A percentile compares a stretch with the other conserved stretches of the same genome.
Conservation (phyloP, 2,888 invertebrate species). For the Miltochrista miniata region DNA sequence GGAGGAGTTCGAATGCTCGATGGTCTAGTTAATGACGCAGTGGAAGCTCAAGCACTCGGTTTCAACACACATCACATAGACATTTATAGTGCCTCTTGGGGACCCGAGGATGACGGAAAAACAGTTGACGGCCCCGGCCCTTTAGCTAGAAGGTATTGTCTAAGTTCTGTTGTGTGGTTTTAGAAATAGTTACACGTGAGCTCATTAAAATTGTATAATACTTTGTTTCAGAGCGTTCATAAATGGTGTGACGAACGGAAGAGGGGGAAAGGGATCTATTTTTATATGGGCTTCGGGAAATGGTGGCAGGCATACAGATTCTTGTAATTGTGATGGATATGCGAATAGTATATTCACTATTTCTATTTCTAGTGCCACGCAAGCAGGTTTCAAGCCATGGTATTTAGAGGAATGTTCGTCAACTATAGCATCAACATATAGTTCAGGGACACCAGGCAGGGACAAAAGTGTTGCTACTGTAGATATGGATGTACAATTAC, state of each 20-base stretch:
- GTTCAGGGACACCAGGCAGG: conserved; percentile 96
- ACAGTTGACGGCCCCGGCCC: conserved; percentile 98
- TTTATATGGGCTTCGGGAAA: conserved; percentile 99
- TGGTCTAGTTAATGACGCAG: conserved; percentile 97
- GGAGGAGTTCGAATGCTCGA: conserved; percentile 99
- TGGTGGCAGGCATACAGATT: conserved; percentile 96
- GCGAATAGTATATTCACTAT: conserved; percentile 99
- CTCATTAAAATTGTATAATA: conserved; percentile 63
- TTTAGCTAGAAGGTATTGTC: conserved; percentile 86
- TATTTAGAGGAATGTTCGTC: conserved; percentile 99
- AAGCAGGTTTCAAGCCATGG: conserved; percentile 98
- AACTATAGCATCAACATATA: conserved; percentile 98
- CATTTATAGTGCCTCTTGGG: conserved; percentile 98
- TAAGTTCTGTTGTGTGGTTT: conserved; percentile 47
- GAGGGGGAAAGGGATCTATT: conserved; percentile 96
- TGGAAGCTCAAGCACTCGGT: conserved; percentile 96
- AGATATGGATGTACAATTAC: conserved; percentile 93
- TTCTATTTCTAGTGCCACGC: conserved; percentile 98
- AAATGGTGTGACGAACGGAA: conserved; percentile 95
- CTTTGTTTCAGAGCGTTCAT: conserved; percentile 90
- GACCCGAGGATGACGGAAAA: conserved; percentile 98
- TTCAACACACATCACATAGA: conserved; percentile 97
- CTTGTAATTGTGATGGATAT: conserved; percentile 99
- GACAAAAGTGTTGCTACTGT: conserved; percentile 96
- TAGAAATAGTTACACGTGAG: conserved; percentile 44